Evolutionary conservation across 2,888 invertebrate genomes (phyloP), one percentile per base, ranked within the genome.

Genomic region (Pheosia tremula): DNA sequence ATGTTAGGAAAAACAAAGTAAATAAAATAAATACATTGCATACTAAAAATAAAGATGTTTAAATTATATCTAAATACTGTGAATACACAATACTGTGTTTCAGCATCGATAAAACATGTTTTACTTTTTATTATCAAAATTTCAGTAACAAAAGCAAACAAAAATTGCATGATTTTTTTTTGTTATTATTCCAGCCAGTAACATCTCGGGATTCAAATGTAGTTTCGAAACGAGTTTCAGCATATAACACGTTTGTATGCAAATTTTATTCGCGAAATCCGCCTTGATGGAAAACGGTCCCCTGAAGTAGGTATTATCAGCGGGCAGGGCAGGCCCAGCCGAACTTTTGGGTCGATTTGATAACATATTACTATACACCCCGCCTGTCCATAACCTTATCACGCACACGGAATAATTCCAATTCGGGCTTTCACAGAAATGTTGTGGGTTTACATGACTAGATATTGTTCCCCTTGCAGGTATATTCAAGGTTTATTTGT

Each of bases 291-390:
- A 90, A 88, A 89, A 83, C 82, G 87, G 85, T 82, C 87, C 81
- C 81, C 79, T 75, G 68, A 81, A 86, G 84, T 77, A 65, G 62
- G 77, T 86, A 87, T 87, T 87, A 87, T 87, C 86, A 77, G 75
- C 72, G 77, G 74, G 66, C 77, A 71, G 72, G 71, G 70, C 81
- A 77, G 75, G 68, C 82, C 83, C 83, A 66, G 68, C 72, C 79
- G 75, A 90, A 91, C 85, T 91, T 92, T 91, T 88, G 91, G 92
- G 91, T 90, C 84, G 84, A 82, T 82, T 87, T 83, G 87, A 89
- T 90, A 90, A 89, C 84, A 81, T 82, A 83, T 83, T 81, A 83
- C 79, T 69, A 82, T 79, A 77, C 73, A 69, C 72, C 68, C 80
- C 74, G 68, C 69, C 75, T 72, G 77, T 79, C 83, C 78, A 85